Percentiles rank a stretch among this genome's conserved stretches.
Conservation (phyloP, 1,140 invertebrate genomes). For the Drosophila jambulina region DNA sequence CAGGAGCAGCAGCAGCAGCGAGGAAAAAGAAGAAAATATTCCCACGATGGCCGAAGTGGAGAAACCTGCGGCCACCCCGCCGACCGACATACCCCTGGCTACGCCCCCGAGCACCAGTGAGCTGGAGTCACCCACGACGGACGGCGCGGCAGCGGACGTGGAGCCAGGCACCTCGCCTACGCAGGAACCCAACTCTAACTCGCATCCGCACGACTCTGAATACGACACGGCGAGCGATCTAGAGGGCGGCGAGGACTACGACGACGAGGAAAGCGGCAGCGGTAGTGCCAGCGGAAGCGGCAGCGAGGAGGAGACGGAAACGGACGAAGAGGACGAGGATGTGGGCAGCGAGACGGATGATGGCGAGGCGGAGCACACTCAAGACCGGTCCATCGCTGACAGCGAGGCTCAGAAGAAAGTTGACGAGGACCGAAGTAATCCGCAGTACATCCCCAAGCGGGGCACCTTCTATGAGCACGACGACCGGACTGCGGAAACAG, state of each 20-base stretch:
- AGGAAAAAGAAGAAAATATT: slow-evolving; percentile 50
- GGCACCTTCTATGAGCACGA: slow-evolving; percentile 99
- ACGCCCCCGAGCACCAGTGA: slow-evolving; percentile 48
- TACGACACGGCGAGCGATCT: slow-evolving; percentile 83
- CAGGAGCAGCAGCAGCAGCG: slow-evolving; percentile 28
- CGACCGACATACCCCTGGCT: slow-evolving; percentile 66
- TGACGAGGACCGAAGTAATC: slow-evolving; percentile 97
- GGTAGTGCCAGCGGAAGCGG: slow-evolving; percentile 81
- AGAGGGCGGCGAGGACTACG: slow-evolving; percentile 85
- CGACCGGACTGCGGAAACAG: slow-evolving; percentile 91
- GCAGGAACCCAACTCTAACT: slow-evolving; percentile 70
- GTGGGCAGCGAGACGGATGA: slow-evolving; percentile 86
- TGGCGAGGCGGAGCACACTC: slow-evolving; percentile 81
- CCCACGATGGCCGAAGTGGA: slow-evolving; percentile 78
- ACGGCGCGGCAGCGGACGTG: slow-evolving; percentile 25
- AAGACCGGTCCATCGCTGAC: slow-evolving; percentile 86
- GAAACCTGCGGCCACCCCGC: slow-evolving; percentile 64
- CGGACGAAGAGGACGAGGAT: slow-evolving; percentile 84
- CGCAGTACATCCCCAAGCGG: slow-evolving; percentile 97
- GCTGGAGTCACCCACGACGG: slow-evolving; percentile 22
- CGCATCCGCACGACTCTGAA: slow-evolving; percentile 83
- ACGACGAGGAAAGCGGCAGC: slow-evolving; percentile 59
- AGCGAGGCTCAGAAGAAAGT: slow-evolving; percentile 90
- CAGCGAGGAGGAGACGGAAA: slow-evolving; percentile 81
- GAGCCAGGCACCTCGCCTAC: slow-evolving; percentile 72